phyloP scores from a whole-genome alignment of 2,888 invertebrate genomes.

The Latheticus oryzae region DNA sequence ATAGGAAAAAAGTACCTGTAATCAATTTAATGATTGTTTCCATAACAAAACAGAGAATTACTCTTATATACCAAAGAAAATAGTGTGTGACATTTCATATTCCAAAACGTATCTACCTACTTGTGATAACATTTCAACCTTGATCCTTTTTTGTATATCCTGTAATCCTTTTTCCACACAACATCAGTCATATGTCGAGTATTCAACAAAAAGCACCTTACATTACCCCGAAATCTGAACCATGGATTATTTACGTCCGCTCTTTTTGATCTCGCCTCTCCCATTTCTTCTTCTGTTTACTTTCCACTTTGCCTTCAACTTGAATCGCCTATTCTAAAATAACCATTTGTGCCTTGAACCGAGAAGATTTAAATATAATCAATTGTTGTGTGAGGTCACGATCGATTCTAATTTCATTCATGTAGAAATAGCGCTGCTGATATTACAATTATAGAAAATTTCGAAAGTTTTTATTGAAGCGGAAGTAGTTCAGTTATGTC shows the following conservation, averaged over 20 bases:
- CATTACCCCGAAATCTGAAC: constrained; percentile 1
- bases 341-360: constrained; percentile 4
- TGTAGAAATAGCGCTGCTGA: background rate
- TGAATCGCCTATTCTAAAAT: constrained; percentile 6
- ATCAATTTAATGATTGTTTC: too few relatives aligned
- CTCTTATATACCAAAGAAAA: too few relatives aligned
- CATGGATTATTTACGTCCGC: constrained; percentile 1
- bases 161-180: too few relatives aligned
- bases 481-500: too few relatives aligned
- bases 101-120: too few relatives aligned
- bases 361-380: constrained; percentile 3
- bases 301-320: constrained; percentile 6
- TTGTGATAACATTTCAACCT: too few relatives aligned
- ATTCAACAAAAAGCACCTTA: background rate
- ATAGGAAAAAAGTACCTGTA: too few relatives aligned
- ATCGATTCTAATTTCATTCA: background rate
- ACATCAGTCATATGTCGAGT: background rate
- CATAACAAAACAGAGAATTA: too few relatives aligned
- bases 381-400: background rate
- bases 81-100: too few relatives aligned
- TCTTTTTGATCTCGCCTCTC: constrained; percentile 4
- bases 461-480: too few relatives aligned
- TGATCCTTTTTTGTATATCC: too few relatives aligned
- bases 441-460: too few relatives aligned
- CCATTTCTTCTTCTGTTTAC: constrained; percentile 2